These are phyloP conservation scores for Pomacea maculata DNA, from an alignment of 1,140 invertebrate species.

Conservation along the genomic window DNA sequence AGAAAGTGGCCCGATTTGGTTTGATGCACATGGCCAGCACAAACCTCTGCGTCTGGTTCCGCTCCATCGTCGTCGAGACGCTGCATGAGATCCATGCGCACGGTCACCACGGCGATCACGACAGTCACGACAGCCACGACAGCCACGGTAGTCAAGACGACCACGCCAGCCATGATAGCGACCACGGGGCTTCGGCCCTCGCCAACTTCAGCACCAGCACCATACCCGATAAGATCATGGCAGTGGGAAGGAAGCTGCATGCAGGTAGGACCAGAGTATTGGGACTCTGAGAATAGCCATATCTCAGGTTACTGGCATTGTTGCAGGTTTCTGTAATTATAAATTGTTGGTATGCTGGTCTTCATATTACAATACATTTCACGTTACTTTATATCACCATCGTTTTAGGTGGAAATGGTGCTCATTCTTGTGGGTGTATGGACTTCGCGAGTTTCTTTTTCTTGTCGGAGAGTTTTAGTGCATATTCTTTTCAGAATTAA, in stretches of 20 bases:
- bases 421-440: no score
- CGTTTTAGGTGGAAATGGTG: no score
- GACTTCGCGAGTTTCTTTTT: no score
- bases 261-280: constrained; percentile 5
- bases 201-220: background rate
- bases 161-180: background rate
- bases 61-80: constrained; percentile 47
- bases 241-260: constrained; percentile 7
- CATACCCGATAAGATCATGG: background rate
- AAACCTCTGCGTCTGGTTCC: constrained; percentile 87
- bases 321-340: no score
- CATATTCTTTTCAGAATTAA: no score
- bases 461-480: no score
- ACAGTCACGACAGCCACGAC: constrained; percentile 3
- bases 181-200: background rate
- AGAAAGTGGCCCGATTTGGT: constrained; percentile 91
- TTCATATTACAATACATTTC: no score
- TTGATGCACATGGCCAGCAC: constrained; percentile 97
- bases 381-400: no score
- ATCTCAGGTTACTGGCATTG: no score
- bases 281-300: no score
- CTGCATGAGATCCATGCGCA: constrained; percentile 34
- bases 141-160: background rate
- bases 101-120: background rate
- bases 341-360: no score